A percentile compares a stretch with the other conserved stretches of the same genome.
Evolutionary conservation across 2,113 vertebrate species (phyloP).

Genomic region (Cygnus buccinator): DNA sequence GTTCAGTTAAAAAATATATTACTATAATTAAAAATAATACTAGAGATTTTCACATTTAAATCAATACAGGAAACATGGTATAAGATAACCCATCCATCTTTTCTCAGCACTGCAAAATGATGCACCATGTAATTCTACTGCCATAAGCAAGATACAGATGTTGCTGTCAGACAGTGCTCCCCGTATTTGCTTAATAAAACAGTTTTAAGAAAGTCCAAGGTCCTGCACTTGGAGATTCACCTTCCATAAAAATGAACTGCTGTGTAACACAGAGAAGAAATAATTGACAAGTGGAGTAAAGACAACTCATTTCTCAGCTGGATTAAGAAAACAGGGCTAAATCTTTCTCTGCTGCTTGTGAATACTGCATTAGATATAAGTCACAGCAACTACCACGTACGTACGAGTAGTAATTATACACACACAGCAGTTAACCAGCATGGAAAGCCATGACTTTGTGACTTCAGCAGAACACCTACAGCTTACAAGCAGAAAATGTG

Average conservation of each 20-base stretch:
- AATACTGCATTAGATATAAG: neutral
- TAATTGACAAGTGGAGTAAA: neutral
- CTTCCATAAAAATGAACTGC: neutral
- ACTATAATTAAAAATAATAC: neutral
- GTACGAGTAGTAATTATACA: neutral
- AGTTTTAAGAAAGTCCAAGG: neutral
- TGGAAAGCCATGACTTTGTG: neutral
- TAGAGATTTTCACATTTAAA: neutral
- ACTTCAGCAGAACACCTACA: neutral
- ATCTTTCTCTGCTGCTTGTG: neutral
- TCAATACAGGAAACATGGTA: neutral
- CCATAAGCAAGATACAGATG: neutral
- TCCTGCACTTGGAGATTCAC: neutral
- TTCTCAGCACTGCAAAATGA: neutral
- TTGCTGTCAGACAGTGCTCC: neutral
- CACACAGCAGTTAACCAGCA: neutral
- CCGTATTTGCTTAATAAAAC: neutral
- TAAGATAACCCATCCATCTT: neutral
- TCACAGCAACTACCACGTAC: neutral
- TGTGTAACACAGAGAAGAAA: neutral
- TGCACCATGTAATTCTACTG: neutral
- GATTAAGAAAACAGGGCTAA: neutral
- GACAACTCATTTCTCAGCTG: neutral
- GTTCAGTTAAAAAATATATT: neutral
- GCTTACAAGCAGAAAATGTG: neutral